Conservation (phyloP, 2,797 vertebrate genomes). For the Salmo trutta region DNA sequence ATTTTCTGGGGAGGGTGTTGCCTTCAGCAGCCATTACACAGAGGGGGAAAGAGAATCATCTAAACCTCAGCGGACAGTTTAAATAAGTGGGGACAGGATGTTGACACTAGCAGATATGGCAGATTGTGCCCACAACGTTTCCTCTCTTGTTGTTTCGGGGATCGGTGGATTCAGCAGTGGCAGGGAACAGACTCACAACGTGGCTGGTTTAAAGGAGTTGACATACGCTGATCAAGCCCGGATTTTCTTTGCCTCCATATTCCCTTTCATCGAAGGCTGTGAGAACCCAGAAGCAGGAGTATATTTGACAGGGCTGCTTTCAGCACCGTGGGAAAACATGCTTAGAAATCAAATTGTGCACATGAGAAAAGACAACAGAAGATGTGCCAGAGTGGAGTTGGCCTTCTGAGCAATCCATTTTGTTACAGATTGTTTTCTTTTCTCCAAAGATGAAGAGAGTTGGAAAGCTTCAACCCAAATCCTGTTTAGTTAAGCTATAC, state of each 20-base stretch:
- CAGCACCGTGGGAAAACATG: neutral
- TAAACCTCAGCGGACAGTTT: neutral
- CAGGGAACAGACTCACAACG: neutral
- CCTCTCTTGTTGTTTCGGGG: neutral
- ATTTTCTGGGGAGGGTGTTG: too few relatives aligned
- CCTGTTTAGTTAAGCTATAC: too few relatives aligned
- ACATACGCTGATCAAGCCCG: constrained; percentile 32
- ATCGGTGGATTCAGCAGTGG: neutral
- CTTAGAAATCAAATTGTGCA: neutral
- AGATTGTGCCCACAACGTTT: neutral
- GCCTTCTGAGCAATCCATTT: neutral
- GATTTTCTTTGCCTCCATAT: constrained; percentile 39
- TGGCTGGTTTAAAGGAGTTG: neutral
- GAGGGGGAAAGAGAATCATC: too few relatives aligned
- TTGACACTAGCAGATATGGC: neutral
- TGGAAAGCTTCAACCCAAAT: too few relatives aligned
- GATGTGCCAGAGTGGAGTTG: neutral
- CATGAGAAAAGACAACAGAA: neutral
- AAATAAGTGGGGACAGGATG: neutral
- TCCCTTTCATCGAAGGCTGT: constrained; percentile 54
- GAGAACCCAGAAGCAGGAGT: constrained; percentile 15
- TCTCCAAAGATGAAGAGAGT: neutral
- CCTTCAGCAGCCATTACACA: too few relatives aligned
- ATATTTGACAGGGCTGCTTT: constrained; percentile 33
- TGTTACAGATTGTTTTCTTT: neutral